Evolutionary conservation across 2,113 vertebrate genomes (phyloP), one percentile per base, ranked within the genome.

Genomic region (Redunca redunca): DNA sequence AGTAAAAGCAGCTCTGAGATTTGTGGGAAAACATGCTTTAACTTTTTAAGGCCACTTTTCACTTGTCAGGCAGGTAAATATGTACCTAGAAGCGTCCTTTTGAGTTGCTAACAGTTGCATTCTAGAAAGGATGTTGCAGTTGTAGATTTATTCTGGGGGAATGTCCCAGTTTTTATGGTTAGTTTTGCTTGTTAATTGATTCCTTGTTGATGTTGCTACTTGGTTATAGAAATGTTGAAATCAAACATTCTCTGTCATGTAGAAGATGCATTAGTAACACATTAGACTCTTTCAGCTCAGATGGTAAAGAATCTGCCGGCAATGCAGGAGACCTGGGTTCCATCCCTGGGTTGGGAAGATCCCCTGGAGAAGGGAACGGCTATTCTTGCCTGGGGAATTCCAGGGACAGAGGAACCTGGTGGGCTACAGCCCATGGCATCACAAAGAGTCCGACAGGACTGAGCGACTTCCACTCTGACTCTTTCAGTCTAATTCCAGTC

Each of bases 91-190:
- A 71, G 28, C 33, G 1, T 11, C 40, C 25, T 82, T 80, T 67
- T 33, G 57, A 96, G 36, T 81, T 67, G 57, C 81, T 87, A 81
- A 71, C 2, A 23, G 60, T 83, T 88, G 46, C 62, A 33, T 84
- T 92, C 30, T 33, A 33, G 19, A 91, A 40, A 71, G 9, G n/a
- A 19, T 33, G 6, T 94, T 88, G 71, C 82, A 36, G 28, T 94
- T 62, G 16, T 60, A 23, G 13, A 62, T 94, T 82, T 58, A 58
- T 94, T 88, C 48, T 53, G 30, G 62, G 53, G 15, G 2, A 25
- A 21, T 64, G 2, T 64, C 26, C 25, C 11, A 57, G 16, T 15
- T 50, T 81, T 88, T 94, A 36, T 33, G 53, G 43, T 40, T 87
- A 36, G 10, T n/a, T 88, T 83, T 46, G 50, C 55, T 67, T 83